Evolutionary conservation across 2,797 vertebrate species (phyloP).

Genomic region (Oreochromis mossambicus): DNA sequence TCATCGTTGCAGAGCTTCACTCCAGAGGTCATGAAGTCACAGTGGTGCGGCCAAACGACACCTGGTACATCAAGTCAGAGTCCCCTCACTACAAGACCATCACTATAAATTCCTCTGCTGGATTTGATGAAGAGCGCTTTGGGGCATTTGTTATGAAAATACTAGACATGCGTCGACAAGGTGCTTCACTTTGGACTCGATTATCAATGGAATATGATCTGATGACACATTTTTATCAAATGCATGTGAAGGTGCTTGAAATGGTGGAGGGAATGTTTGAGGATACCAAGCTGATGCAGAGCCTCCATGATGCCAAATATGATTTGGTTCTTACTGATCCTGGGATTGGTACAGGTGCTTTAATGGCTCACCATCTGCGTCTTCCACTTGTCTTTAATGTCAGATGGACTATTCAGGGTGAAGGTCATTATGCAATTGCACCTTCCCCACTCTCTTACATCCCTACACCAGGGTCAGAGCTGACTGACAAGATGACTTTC

Average conservation of each 20-base stretch:
- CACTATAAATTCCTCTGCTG: not conserved
- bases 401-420: conserved; percentile 57
- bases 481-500: conserved; percentile 62
- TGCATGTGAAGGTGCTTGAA: not conserved
- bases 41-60: conserved; percentile 22
- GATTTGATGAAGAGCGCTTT: conserved; percentile 13
- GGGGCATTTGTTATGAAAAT: not conserved
- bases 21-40: conserved; percentile 55
- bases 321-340: conserved; percentile 65
- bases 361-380: conserved; percentile 47
- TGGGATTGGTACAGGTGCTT: conserved; percentile 26
- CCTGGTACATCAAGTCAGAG: conserved; percentile 58
- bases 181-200: conserved; percentile 30
- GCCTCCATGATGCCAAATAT: conserved; percentile 39
- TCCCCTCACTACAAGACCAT: conserved; percentile 48
- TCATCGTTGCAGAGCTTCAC: conserved; percentile 55
- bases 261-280: conserved; percentile 34
- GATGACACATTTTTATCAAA: not conserved
- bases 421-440: conserved; percentile 46
- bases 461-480: conserved; percentile 21
- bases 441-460: conserved; percentile 62
- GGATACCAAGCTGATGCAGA: conserved; percentile 39
- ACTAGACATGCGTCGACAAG: conserved; percentile 13
- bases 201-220: conserved; percentile 28
- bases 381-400: conserved; percentile 65